Conservation (phyloP, 2,113 vertebrate genomes). For the Charina bottae region DNA sequence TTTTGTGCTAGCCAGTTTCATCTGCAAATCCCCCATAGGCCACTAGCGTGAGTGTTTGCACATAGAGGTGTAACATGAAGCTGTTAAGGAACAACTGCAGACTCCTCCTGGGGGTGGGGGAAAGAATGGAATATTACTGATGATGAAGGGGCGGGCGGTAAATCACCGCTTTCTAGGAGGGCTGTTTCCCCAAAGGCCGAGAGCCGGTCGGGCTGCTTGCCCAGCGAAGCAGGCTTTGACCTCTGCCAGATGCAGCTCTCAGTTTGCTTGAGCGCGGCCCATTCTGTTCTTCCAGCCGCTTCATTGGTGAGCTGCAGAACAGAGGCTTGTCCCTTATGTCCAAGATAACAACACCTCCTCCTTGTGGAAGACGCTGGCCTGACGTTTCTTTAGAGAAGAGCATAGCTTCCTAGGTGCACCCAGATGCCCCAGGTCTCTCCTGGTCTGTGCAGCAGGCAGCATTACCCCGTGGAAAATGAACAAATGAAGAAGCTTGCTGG, state of each 20-base stretch:
- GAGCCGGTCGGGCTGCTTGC: no score
- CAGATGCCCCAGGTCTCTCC: not conserved
- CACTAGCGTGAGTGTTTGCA: accelerated
- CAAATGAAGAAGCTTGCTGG: not conserved
- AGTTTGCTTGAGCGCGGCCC: not conserved
- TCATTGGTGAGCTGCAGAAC: not conserved
- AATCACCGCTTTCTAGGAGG: not conserved
- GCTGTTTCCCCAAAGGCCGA: not conserved
- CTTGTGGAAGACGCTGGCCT: not conserved
- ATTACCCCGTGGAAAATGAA: not conserved
- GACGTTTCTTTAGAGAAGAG: not conserved
- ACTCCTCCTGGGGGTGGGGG: not conserved
- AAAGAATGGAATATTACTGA: accelerated
- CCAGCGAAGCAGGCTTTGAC: no score
- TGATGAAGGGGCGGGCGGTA: not conserved
- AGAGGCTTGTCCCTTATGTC: not conserved
- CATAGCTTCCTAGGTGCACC: not conserved
- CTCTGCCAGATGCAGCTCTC: not conserved
- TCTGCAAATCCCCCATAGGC: not conserved
- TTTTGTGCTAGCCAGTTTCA: not conserved
- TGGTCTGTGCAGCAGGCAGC: not conserved
- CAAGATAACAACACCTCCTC: not conserved
- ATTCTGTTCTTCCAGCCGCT: no score
- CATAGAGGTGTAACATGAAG: not conserved
- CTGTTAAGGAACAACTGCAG: not conserved